Evolutionary conservation across 2,113 vertebrate species (phyloP), one percentile per base, ranked within the genome.

Genomic region (Ictalurus punctatus): DNA sequence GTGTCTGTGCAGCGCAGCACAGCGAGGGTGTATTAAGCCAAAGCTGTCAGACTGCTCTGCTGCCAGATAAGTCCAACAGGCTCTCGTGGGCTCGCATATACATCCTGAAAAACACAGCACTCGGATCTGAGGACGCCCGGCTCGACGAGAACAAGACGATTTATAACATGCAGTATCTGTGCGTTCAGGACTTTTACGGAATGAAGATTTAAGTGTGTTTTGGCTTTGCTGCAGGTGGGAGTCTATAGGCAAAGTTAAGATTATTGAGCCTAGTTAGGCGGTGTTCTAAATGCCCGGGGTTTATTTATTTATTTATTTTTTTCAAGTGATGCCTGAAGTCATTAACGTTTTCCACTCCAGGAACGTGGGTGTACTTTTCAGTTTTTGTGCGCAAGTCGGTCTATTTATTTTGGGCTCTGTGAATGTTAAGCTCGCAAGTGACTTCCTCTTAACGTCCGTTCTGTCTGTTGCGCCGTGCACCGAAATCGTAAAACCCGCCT

Each of bases 41-140:
- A 92, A 93, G 89, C 92, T 92, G 90, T 89, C 87, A 83, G 89
- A 93, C 88, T 61, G 84, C 86, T 89, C 84, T 65, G 59, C 84
- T 91, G 92, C 91, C 91, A 92, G 90, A 89, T 91, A 91, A 80
- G 74, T 86, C 89, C 73, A 86, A 37, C 89, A 69, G 87, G 82
- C 89, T 89, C 89, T 86, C 82, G 79, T 90, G 85, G 87, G 86
- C 79, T 87, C 5, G 61, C 76, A 58, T 81, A 87, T 90, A 40
- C 84, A 6, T 48, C 44, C 6, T 81, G 58, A 84, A 58, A 76
- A 34, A 73, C 16, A 21, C 17, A 59, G 58, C 61, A 84, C 48
- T 84, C 84, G 14, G 69, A 58, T 40, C 52, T 34, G 30, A 86
- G 89, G 84, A 86, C 17, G n/a, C 81, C 44, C 73, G 73, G 74